Evolutionary conservation across 2,113 vertebrate species (phyloP).

Genomic region (Pogonocichla stellata): DNA sequence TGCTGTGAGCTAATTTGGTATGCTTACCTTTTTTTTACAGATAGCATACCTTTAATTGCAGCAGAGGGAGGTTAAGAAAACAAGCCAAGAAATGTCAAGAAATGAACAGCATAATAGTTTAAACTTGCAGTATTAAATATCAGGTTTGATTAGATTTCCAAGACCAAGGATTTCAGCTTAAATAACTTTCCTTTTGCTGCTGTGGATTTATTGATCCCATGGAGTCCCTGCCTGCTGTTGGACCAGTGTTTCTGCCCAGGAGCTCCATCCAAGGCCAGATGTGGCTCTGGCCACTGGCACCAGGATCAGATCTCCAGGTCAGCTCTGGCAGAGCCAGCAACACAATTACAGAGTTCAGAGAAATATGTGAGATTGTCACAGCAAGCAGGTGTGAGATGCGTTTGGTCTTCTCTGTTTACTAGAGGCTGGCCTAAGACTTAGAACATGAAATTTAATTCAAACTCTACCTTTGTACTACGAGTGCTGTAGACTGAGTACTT

Average conservation of each 20-base stretch:
- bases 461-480: background rate
- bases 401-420: background rate
- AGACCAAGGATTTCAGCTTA: background rate
- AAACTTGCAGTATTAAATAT: background rate
- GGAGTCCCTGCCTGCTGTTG: background rate
- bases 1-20: background rate
- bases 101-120: background rate
- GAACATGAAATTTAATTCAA: background rate
- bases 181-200: background rate
- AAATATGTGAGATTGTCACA: background rate
- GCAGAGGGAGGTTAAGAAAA: background rate
- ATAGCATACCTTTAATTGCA: background rate
- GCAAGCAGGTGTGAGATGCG: background rate
- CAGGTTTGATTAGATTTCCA: background rate
- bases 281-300: accelerated
- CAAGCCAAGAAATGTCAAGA: background rate
- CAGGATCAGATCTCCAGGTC: background rate
- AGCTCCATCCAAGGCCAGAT: background rate
- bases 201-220: background rate
- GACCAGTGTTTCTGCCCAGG: background rate
- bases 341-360: accelerated
- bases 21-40: background rate
- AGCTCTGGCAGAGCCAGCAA: background rate
- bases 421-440: background rate
- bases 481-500: background rate